Evolutionary conservation across 2,797 vertebrate genomes (phyloP), one percentile per base, ranked within the genome.

Genomic region (Pterois miles): DNA sequence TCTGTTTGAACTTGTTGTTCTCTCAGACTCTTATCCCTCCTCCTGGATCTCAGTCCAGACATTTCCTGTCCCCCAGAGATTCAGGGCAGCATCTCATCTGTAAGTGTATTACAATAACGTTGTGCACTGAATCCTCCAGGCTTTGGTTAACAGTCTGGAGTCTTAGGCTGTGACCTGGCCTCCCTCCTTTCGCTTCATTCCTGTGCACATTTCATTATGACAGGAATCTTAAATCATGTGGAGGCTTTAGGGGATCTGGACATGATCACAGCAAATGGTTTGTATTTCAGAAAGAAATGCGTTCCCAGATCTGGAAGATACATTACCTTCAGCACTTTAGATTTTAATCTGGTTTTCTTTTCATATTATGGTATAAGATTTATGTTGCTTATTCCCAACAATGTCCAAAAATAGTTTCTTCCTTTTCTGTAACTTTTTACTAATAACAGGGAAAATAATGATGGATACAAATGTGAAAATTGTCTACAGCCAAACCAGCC

Each of bases 211-310:
- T 89, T 90, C 86, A 91, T 91, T 77, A 85, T 71, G 85, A 81
- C 80, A 86, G 78, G 79, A 85, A 87, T 92, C 86, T 62, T 91
- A 88, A 89, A 91, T 90, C 80, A 80, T 50, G 62, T 7, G 22
- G 85, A 69, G 58, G 63, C 85, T 82, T 87, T 58, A 48, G 75
- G 23, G 80, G 69, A 71, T 92, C 88, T 89, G 89, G 86, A 85
- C 75, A 66, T 73, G 81, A 89, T 89, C 89, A 86, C 72, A 86
- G 88, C 82, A 91, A 89, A 90, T 82, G 18, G 75, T 89, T 84
- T 83, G 74, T 76, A 69, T 82, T 81, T 88, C 78, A 85, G 77
- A 87, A 76, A 75, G 67, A 82, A 77, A 64, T 58, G 67, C 68
- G 71, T 66, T 74, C 56, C 54, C 46, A 56, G 40, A 48, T 88